Evolutionary conservation across 2,888 invertebrate genomes (phyloP).

Genomic region (Polydrusus pterygomalis): DNA sequence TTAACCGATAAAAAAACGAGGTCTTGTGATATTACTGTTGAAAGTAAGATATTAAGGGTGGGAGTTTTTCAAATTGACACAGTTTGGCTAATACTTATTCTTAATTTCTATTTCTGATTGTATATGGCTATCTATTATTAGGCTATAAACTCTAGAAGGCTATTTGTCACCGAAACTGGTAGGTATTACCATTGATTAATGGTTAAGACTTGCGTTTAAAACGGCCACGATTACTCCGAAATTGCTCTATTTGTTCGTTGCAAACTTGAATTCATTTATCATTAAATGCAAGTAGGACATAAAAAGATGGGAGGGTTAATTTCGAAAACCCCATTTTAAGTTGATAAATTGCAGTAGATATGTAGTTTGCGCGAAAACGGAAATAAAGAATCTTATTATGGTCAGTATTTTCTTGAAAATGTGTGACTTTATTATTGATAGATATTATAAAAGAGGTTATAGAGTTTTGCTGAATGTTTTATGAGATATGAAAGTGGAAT

Average conservation of each 20-base stretch:
- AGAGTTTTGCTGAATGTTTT: background rate
- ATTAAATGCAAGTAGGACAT: slow-evolving; percentile 39
- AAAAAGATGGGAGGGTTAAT: slow-evolving; percentile 38
- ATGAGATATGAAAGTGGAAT: background rate
- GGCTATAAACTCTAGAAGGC: slow-evolving; percentile 27
- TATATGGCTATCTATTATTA: background rate
- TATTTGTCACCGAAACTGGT: slow-evolving; percentile 42
- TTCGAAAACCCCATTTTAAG: slow-evolving; percentile 11
- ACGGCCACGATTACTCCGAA: slow-evolving; percentile 35
- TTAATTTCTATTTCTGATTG: no score
- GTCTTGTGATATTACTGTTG: no score
- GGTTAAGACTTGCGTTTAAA: slow-evolving; percentile 39
- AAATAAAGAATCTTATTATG: background rate
- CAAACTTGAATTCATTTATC: slow-evolving; percentile 42
- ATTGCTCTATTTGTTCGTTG: slow-evolving; percentile 44
- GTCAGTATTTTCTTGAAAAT: background rate
- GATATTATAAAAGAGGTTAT: no score
- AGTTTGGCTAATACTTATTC: no score
- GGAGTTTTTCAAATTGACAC: no score
- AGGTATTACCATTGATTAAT: slow-evolving; percentile 47
- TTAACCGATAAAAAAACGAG: no score
- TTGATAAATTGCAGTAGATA: slow-evolving; percentile 11
- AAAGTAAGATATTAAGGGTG: no score
- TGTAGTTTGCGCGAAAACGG: background rate
- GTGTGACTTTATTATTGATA: background rate